Conservation (phyloP, 2,888 invertebrate genomes). For the Pseudococcus viburni region DNA sequence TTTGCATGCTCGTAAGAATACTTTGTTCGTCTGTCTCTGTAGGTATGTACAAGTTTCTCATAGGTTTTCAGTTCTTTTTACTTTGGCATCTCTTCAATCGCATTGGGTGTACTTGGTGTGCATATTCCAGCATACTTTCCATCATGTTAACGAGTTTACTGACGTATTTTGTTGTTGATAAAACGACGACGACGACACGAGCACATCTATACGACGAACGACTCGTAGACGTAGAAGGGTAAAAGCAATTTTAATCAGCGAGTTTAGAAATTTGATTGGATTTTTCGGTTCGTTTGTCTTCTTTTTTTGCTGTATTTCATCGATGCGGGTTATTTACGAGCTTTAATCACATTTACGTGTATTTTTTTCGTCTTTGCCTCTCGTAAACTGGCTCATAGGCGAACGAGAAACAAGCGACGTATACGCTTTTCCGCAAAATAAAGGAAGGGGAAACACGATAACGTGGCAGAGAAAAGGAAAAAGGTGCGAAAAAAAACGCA, state of each 20-base stretch:
- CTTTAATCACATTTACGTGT: slow-evolving; percentile 37
- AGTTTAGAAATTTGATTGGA: slow-evolving; percentile 55
- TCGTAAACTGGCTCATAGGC: background rate
- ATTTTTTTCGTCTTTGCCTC: slow-evolving; percentile 26
- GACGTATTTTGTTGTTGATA: background rate
- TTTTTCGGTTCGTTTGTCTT: slow-evolving; percentile 51
- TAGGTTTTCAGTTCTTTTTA: background rate
- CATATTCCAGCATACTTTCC: background rate
- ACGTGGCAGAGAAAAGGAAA: background rate
- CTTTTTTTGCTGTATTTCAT: slow-evolving; percentile 5
- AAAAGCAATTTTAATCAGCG: slow-evolving; percentile 51
- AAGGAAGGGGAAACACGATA: background rate
- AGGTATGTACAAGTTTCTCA: background rate
- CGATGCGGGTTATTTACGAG: slow-evolving; percentile 55
- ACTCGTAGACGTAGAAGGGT: background rate
- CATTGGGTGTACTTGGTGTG: background rate
- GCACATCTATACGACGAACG: background rate
- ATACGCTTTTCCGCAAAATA: background rate
- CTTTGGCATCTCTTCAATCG: background rate
- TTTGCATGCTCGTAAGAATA: background rate
- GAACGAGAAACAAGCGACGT: background rate
- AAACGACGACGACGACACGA: background rate
- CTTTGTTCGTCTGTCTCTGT: background rate
- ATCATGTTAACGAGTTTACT: background rate
- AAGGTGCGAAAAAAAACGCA: background rate